Evolutionary conservation across 2,797 vertebrate species (phyloP).

Genomic region (Periparus ater): DNA sequence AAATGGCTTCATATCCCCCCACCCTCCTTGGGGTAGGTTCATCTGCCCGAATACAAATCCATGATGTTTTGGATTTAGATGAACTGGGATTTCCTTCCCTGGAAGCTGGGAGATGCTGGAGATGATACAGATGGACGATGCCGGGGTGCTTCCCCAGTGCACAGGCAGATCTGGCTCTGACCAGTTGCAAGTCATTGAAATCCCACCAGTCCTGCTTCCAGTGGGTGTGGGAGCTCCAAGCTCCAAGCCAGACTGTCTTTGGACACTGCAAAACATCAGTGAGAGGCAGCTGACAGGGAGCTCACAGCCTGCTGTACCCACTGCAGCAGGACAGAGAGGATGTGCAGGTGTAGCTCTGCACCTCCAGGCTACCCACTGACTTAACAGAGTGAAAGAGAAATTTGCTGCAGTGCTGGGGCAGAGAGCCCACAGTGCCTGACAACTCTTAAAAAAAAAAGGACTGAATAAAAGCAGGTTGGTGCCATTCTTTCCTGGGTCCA

Average conservation of each 20-base stretch:
- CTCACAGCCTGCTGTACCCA: background rate
- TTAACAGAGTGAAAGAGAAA: background rate
- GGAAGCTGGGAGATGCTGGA: background rate
- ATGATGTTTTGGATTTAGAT: background rate
- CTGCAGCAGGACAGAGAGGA: background rate
- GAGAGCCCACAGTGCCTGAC: background rate
- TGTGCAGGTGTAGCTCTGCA: background rate
- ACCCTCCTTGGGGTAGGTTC: accelerated
- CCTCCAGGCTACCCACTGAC: background rate
- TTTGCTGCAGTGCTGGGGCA: background rate
- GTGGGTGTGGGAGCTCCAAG: accelerated
- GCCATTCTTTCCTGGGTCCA: background rate
- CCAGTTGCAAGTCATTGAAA: background rate
- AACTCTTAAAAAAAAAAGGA: background rate
- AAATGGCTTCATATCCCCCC: background rate
- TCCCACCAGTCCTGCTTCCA: background rate
- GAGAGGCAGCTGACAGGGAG: background rate
- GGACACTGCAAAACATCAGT: background rate
- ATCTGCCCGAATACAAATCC: background rate
- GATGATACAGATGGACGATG: background rate
- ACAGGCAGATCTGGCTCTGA: background rate
- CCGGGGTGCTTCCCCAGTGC: background rate
- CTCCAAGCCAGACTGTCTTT: background rate
- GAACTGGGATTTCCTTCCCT: background rate
- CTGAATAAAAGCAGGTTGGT: background rate